Evolutionary conservation across 1,140 invertebrate species (phyloP).

Genomic region (Drosophila pectinifera): DNA sequence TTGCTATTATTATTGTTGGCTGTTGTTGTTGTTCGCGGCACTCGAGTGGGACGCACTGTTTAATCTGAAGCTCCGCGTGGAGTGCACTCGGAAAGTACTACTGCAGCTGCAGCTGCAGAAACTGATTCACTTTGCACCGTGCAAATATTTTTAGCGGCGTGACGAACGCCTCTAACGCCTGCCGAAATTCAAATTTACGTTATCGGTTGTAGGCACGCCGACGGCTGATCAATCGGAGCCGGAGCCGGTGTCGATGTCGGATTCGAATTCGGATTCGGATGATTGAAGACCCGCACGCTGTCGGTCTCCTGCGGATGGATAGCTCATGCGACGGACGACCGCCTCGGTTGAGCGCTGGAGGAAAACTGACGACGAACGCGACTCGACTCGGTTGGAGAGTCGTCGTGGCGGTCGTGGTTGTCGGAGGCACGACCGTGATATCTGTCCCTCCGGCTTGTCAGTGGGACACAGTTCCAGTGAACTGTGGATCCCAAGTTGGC

Average conservation of each 20-base stretch:
- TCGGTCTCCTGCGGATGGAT: conserved; percentile 7
- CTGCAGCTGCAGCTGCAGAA: neutral
- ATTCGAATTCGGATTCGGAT: conserved; percentile 8
- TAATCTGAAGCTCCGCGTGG: neutral
- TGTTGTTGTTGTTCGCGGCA: conserved; percentile 1
- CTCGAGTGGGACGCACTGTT: conserved; percentile 11
- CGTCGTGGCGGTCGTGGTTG: neutral
- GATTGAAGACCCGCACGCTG: conserved; percentile 11
- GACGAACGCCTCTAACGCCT: conserved; percentile 6
- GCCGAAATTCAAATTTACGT: conserved; percentile 28
- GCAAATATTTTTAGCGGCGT: conserved; percentile 10
- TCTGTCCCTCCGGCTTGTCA: conserved; percentile 25
- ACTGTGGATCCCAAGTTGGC: conserved; percentile 47
- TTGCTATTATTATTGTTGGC: conserved; percentile 15
- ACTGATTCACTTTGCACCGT: neutral
- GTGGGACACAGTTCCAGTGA: conserved; percentile 28
- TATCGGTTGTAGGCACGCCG: conserved; percentile 36
- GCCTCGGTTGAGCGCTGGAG: conserved; percentile 41
- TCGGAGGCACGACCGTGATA: conserved; percentile 15
- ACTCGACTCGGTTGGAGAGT: conserved; percentile 7
- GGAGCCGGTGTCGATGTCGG: conserved; percentile 3
- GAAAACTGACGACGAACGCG: conserved; percentile 30
- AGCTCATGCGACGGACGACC: conserved; percentile 29
- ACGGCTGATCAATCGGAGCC: conserved; percentile 40
- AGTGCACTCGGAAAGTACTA: neutral